Conservation (phyloP, 1,140 invertebrate species). For the Drosophila dunni region DNA sequence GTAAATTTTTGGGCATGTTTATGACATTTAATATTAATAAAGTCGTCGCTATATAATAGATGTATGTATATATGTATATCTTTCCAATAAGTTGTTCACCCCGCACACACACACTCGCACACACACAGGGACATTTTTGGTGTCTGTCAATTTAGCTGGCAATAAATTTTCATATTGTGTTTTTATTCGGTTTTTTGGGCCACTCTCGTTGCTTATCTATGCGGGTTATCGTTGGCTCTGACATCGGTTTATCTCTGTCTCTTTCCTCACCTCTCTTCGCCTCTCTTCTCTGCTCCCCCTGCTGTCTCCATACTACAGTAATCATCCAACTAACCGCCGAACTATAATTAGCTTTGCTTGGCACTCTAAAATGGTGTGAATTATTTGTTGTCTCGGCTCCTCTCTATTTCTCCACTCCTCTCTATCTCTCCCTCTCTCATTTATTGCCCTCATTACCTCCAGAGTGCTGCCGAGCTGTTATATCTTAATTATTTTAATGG, state of each 20-base stretch:
- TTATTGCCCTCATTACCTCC: conserved; percentile 54
- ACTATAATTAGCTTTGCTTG: conserved; percentile 65
- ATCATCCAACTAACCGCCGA: conserved; percentile 15
- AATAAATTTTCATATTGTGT: conserved; percentile 74
- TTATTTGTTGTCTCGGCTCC: conserved; percentile 32
- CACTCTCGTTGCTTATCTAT: conserved; percentile 61
- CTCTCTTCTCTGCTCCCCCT: neutral
- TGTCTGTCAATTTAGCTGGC: conserved; percentile 61
- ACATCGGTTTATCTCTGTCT: conserved; percentile 59
- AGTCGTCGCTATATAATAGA: neutral
- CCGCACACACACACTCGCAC: conserved; percentile 9
- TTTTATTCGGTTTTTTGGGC: conserved; percentile 36
- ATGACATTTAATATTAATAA: conserved; percentile 39
- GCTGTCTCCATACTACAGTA: neutral
- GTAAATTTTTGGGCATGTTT: conserved; percentile 49
- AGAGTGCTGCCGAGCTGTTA: conserved; percentile 44
- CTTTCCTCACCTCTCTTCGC: neutral
- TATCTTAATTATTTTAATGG: conserved; percentile 81
- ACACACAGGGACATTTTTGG: neutral
- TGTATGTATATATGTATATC: conserved; percentile 5
- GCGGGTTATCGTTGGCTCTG: conserved; percentile 67
- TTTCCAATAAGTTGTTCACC: conserved; percentile 28
- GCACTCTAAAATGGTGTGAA: conserved; percentile 54
- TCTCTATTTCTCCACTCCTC: too few relatives aligned
- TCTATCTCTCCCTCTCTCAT: neutral